These are phyloP conservation scores for Onchidella celtica DNA, from an alignment of 2,888 invertebrate genomes.

Conservation along the genomic window DNA sequence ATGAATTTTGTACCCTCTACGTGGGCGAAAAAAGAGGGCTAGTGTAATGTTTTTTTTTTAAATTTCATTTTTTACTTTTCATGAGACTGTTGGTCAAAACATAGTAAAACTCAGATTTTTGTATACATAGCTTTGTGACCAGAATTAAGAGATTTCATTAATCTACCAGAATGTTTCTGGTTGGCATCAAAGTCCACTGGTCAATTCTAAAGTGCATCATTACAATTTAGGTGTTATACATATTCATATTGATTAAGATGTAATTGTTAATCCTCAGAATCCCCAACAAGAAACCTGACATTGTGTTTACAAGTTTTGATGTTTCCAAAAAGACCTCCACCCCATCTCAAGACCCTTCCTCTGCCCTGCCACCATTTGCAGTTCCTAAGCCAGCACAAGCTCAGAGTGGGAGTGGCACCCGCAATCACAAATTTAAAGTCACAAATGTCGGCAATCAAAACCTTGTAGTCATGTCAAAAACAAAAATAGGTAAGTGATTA, in stretches of 20 bases:
- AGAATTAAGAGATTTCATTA: no score
- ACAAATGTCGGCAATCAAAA: conserved; percentile 95
- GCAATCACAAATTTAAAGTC: conserved; percentile 94
- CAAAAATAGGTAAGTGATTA: conserved; percentile 78
- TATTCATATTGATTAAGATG: no score
- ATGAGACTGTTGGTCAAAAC: no score
- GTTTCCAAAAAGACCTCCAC: conserved; percentile 80
- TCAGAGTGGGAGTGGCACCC: conserved; percentile 81
- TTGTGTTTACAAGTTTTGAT: conserved; percentile 89
- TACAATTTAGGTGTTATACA: neutral
- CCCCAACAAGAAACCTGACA: conserved; percentile 85
- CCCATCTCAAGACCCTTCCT: neutral
- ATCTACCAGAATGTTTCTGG: no score
- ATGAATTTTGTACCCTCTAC: neutral
- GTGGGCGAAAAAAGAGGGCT: neutral
- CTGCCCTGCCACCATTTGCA: neutral
- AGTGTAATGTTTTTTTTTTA: neutral
- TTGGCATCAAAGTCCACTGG: no score
- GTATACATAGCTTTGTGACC: no score
- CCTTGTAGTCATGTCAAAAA: conserved; percentile 94
- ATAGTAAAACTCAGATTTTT: no score
- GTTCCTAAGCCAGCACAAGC: neutral
- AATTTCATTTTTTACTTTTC: neutral
- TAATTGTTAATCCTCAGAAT: no score
- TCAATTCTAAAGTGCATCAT: no score